phyloP scores from a whole-genome alignment of 2,888 invertebrate species.

The Phyto melanocephala region DNA sequence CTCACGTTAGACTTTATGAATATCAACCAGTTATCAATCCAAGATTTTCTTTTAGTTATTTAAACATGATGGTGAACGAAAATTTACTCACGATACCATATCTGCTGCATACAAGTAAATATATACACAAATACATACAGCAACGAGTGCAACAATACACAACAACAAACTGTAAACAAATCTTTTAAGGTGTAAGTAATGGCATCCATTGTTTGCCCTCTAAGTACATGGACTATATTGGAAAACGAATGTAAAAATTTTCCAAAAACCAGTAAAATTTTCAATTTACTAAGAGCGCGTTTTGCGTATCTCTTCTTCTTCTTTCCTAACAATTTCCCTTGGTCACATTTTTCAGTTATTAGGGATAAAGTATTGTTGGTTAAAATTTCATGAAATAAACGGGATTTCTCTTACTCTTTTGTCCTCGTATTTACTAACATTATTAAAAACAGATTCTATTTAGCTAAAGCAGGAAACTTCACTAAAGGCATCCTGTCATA shows the following conservation, averaged over 20 bases:
- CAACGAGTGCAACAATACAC: not conserved
- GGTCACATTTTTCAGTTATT: not conserved
- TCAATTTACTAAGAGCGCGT: not conserved
- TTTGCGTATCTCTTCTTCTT: not conserved
- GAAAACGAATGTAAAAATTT: not conserved
- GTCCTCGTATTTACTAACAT: not conserved
- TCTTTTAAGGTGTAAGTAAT: slow-evolving; percentile 38
- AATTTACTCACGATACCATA: too few species aligned
- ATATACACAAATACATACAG: not conserved
- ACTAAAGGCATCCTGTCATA: not conserved
- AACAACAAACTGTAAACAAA: slow-evolving; percentile 5
- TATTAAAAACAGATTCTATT: not conserved
- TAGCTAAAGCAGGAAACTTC: not conserved
- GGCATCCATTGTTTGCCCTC: slow-evolving; percentile 8
- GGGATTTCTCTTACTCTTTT: not conserved
- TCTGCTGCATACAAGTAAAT: too few species aligned
- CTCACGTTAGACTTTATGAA: too few species aligned
- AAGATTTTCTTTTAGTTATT: too few species aligned
- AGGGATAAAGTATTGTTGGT: not conserved
- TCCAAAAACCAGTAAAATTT: not conserved
- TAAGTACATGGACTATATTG: not conserved
- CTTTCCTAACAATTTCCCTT: not conserved
- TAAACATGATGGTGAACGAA: too few species aligned
- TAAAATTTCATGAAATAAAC: not conserved
- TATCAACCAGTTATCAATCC: too few species aligned